Conservation (phyloP, 2,797 vertebrate species). For the Scomberomorus guttatus region DNA sequence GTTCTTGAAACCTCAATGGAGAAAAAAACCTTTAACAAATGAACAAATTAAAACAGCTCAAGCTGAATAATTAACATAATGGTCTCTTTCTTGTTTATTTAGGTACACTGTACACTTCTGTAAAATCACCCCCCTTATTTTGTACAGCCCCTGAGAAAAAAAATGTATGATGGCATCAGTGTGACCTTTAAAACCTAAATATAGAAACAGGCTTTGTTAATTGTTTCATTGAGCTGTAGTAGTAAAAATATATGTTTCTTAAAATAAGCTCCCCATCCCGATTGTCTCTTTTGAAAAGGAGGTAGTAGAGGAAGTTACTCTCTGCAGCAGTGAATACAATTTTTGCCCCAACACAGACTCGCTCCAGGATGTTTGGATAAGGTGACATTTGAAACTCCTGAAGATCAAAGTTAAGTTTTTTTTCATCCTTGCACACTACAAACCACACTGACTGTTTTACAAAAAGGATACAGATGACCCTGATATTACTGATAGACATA, state of each 20-base stretch:
- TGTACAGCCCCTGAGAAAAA: not conserved
- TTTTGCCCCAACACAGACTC: conserved; percentile 38
- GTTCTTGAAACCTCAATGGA: conserved; percentile 19
- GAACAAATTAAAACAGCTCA: conserved; percentile 30
- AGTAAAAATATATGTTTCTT: conserved; percentile 58
- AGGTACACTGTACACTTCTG: not conserved
- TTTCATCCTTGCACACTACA: not conserved
- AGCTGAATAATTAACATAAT: conserved; percentile 22
- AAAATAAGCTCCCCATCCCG: conserved; percentile 63
- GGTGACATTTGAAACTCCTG: conserved; percentile 65
- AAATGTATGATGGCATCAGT: conserved; percentile 29
- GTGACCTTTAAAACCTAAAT: conserved; percentile 73
- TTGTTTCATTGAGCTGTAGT: conserved; percentile 63
- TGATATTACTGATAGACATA: conserved; percentile 8
- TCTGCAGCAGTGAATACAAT: conserved; percentile 30
- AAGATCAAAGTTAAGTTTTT: conserved; percentile 48
- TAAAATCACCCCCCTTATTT: conserved; percentile 2
- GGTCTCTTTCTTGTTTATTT: conserved; percentile 17
- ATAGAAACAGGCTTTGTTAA: conserved; percentile 75
- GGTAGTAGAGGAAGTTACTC: conserved; percentile 67
- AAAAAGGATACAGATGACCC: conserved; percentile 7
- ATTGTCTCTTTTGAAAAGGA: conserved; percentile 41
- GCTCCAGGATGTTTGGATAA: conserved; percentile 71
- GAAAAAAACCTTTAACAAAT: conserved; percentile 21
- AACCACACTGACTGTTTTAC: not conserved